Conservation (phyloP, 2,113 vertebrate species). For the Syngnathus floridae region DNA sequence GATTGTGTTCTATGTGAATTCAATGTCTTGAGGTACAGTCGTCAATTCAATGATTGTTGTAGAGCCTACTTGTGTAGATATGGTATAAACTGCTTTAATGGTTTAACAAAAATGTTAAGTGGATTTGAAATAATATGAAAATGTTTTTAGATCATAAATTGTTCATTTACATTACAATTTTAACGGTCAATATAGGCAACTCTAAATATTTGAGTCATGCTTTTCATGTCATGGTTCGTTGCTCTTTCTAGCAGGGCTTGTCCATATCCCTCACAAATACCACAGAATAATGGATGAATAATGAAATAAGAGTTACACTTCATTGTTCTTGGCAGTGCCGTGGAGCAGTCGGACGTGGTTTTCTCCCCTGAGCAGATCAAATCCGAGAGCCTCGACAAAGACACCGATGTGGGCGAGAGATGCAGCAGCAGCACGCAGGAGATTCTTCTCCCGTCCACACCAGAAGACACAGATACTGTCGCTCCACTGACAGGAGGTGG, state of each 20-base stretch:
- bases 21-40: too few relatives aligned
- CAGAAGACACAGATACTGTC: slow-evolving; percentile 36
- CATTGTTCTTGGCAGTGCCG: slow-evolving; percentile 55
- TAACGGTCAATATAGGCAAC: not conserved
- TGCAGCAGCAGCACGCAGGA: slow-evolving; percentile 29
- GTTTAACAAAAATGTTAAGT: not conserved
- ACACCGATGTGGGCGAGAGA: not conserved
- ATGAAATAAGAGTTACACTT: too few relatives aligned
- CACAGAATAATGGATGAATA: too few relatives aligned
- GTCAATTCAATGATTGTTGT: too few relatives aligned
- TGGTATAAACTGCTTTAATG: too few relatives aligned
- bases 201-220: not conserved
- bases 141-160: not conserved
- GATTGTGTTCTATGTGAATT: too few relatives aligned
- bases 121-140: not conserved
- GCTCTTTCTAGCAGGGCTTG: too few relatives aligned
- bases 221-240: not conserved
- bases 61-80: too few relatives aligned
- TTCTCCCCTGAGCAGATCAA: slow-evolving; percentile 78
- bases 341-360: slow-evolving; percentile 75
- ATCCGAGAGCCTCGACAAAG: not conserved
- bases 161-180: not conserved
- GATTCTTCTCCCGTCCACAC: slow-evolving; percentile 49
- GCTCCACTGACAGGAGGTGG: slow-evolving; percentile 43
- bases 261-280: too few relatives aligned